Base-by-base conservation (phyloP, 2,113 vertebrate species). In the Rhodinocichla rosea region DNA sequence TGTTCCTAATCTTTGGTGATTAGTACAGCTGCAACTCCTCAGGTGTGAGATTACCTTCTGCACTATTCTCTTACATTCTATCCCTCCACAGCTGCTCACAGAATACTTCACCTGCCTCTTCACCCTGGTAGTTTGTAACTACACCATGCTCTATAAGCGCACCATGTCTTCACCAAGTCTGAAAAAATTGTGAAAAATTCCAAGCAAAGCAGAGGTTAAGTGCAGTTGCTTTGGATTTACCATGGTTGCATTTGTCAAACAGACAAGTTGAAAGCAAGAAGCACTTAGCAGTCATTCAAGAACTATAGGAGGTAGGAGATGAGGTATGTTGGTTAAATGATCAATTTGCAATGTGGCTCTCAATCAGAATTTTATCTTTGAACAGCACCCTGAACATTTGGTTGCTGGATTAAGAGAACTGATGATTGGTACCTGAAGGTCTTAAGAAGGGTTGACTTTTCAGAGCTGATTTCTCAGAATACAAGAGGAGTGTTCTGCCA, bases 51-150 rank as follows among this genome's bases (percentile, higher is more conserved):
- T n/a, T n/a, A n/a, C n/a, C n/a, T n/a, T n/a, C n/a, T n/a, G n/a
- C n/a, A n/a, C n/a, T n/a, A n/a, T n/a, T n/a, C n/a, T n/a, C n/a
- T n/a, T n/a, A n/a, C n/a, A n/a, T n/a, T n/a, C n/a, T n/a, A n/a
- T n/a, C n/a, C n/a, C n/a, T n/a, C n/a, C n/a, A n/a, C 21, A 44
- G 18, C 18, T 2, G 0, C 15, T 37, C 35, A 37, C 0, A 37
- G 27, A 44, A 74, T 11, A n/a, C 8, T 81, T 52, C 13, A 44
- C 19, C 7, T 52, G 6, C 8, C 50, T 57, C 57, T 65, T 74
- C 27, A 74, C 12, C 21, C 18, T 44, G 42, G 24, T 22, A 15
- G 12, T 33, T 81, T 65, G 23, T 37, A 64, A 57, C 56, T 57
- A 35, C n/a, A 24, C n/a, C 7, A 16, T 3, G 2, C 9, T 16